These are phyloP conservation scores for Dicaeum eximium DNA, from an alignment of 2,113 vertebrate genomes.

Conservation along the genomic window DNA sequence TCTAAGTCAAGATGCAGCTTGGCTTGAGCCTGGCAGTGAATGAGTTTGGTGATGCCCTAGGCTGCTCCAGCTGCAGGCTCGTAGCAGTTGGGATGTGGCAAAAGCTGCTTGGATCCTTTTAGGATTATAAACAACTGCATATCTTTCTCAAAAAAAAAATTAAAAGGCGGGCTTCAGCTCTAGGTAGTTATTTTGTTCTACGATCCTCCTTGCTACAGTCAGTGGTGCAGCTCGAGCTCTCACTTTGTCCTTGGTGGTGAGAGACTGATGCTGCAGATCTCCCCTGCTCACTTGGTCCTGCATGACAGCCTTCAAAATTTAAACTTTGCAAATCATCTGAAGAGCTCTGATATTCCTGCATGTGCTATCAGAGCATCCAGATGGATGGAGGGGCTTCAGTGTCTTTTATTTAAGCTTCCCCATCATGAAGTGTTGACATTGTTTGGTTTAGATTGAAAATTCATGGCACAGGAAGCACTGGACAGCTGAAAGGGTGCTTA, in stretches of 20 bases:
- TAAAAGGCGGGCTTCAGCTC: not conserved
- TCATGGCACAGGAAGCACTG: not conserved
- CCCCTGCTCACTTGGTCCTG: not conserved
- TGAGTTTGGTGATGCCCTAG: not conserved
- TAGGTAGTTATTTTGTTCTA: not conserved
- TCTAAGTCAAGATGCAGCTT: not conserved
- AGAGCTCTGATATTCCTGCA: not conserved
- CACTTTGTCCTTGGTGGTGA: fast-evolving
- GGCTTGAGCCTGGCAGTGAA: not conserved
- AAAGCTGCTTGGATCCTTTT: not conserved
- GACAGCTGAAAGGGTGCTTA: not conserved
- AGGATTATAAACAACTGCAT: not conserved
- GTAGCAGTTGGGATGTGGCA: fast-evolving
- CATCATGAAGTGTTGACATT: not conserved
- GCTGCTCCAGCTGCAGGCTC: not conserved
- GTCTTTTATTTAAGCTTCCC: not conserved
- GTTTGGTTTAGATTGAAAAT: not conserved
- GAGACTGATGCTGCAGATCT: not conserved
- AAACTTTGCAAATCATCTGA: not conserved
- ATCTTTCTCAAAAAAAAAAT: not conserved
- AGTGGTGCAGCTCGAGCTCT: not conserved
- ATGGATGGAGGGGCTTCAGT: not conserved
- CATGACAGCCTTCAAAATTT: not conserved
- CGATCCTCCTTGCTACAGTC: not conserved
- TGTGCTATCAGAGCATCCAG: not conserved